Conservation (phyloP, 2,888 invertebrate genomes). For the Podabrus alpinus region DNA sequence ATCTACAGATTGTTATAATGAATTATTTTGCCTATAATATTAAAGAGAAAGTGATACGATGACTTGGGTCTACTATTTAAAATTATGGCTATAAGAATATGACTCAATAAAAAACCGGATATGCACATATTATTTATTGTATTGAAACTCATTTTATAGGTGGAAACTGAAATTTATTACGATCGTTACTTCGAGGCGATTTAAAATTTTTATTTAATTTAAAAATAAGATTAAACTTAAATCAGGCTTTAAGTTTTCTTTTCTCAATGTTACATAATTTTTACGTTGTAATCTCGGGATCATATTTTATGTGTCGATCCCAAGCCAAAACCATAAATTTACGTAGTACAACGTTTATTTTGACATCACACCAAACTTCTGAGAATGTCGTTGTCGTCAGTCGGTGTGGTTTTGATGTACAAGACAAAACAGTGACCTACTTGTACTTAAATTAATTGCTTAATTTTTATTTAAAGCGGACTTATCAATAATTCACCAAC, state of each 20-base stretch:
- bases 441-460: background rate
- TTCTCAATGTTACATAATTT: background rate
- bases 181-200: background rate
- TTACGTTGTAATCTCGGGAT: background rate
- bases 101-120: conserved; percentile 25
- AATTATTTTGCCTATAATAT: conserved; percentile 13
- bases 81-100: conserved; percentile 16
- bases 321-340: background rate
- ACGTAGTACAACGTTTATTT: conserved; percentile 9
- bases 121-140: conserved; percentile 20
- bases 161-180: conserved; percentile 18
- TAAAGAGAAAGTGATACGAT: conserved; percentile 27
- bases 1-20: conserved; percentile 14
- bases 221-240: background rate
- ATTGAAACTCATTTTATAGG: conserved; percentile 12
- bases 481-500: conserved; percentile 3
- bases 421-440: background rate
- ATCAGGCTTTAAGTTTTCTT: background rate
- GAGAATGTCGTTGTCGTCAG: conserved; percentile 1
- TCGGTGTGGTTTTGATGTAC: background rate
- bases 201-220: background rate
- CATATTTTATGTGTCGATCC: background rate
- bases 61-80: conserved; percentile 12
- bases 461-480: background rate
- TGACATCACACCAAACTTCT: background rate